A percentile compares a stretch with the other conserved stretches of the same genome.
Evolutionary conservation across 2,888 invertebrate species (phyloP).

Genomic region (Orthonychiurus folsomi): DNA sequence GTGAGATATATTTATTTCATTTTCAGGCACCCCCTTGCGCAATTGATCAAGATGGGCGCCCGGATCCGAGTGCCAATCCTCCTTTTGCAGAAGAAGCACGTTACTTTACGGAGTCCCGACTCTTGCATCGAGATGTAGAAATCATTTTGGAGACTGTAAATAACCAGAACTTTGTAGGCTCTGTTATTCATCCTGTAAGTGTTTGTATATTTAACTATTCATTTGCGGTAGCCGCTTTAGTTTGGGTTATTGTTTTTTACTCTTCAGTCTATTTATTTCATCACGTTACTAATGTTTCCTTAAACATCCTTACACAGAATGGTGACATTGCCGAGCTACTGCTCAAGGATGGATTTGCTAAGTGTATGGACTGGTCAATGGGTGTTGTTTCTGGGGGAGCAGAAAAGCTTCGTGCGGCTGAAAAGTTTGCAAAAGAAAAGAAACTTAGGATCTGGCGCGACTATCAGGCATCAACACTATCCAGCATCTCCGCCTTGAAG

Average conservation of each 20-base stretch:
- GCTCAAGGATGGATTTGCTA: conserved; percentile 80
- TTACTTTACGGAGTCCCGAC: conserved; percentile 80
- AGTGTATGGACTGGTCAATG: conserved; percentile 89
- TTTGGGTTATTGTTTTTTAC: conserved; percentile 11
- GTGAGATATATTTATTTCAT: conserved; percentile 12
- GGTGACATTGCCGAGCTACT: conserved; percentile 89
- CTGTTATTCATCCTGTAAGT: conserved; percentile 76
- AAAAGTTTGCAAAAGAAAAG: conserved; percentile 77
- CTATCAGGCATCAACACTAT: conserved; percentile 64
- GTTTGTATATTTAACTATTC: conserved; percentile 35
- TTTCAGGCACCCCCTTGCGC: conserved; percentile 57
- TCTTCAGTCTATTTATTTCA: conserved; percentile 25
- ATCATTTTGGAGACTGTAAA: conserved; percentile 83
- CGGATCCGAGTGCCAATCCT: conserved; percentile 45
- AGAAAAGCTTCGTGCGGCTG: conserved; percentile 72
- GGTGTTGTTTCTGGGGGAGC: conserved; percentile 70
- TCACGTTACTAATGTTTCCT: too few species aligned
- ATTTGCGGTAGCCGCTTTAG: neutral
- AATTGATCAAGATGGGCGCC: conserved; percentile 63
- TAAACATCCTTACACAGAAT: too few species aligned
- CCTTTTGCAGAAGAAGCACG: conserved; percentile 80
- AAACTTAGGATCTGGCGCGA: conserved; percentile 84
- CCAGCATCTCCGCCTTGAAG: conserved; percentile 47
- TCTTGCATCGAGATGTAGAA: conserved; percentile 84
- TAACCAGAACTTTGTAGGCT: conserved; percentile 88